Evolutionary conservation across 2,113 vertebrate species (phyloP), one percentile per base, ranked within the genome.

Genomic region (Meles meles): DNA sequence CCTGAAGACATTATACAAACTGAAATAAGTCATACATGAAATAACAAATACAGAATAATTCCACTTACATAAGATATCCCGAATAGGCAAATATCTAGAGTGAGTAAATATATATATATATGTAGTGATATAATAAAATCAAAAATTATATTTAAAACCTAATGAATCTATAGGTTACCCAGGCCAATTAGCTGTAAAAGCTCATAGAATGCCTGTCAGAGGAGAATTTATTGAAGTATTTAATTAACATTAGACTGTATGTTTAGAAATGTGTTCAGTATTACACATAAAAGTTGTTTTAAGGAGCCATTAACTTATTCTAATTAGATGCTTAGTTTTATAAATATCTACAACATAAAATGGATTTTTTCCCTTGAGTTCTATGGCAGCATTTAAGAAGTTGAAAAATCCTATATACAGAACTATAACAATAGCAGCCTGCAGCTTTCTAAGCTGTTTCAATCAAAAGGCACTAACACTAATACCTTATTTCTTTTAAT

Each of bases 271-370:
- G 21, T 57, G 1, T 93, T 93, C 20, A 34, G 37, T 76, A 94
- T 27, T 94, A 55, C 6, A 82, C 9, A 93, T n/a, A 63, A 88
- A 86, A 47, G 49, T 25, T 90, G n/a, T 44, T 90, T 96, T 59
- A 88, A 96, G 20, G 6, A 72, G 21, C 10, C 23, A 79, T 69
- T 94, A 97, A 88, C 44, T 34, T 86, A 57, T 74, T 74, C 63
- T 81, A 93, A 84, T 74, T 72, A 87, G 39, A 77, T 52, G 18
- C 11, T 94, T 63, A 90, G 44, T 82, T 97, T 93, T 79, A 25
- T 55, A 97, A 92, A 74, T 83, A 17, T n/a, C 52, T 90, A 90
- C 37, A 90, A 71, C 27, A 65, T 4, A 55, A 77, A 90, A 96
- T 21, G 65, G 83, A 72, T 59, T n/a, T 88, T 52, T 52, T 83